Percentiles rank a stretch among this genome's conserved stretches.
These are phyloP conservation scores for Calcarius lapponicus DNA, from an alignment of 2,797 vertebrate genomes.

Conservation along the genomic window DNA sequence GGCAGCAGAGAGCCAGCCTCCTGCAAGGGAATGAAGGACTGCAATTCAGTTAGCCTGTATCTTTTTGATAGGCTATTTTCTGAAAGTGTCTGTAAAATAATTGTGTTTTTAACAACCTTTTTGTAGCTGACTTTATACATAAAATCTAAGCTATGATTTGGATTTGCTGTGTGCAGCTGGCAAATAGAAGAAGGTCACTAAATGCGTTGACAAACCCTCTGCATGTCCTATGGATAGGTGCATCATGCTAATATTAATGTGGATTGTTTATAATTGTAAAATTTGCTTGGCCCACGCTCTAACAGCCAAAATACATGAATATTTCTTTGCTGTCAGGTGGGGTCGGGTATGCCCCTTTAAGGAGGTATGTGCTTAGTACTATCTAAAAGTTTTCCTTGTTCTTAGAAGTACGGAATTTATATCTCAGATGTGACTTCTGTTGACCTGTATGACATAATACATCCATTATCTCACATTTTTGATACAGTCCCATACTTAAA, in stretches of 20 bases:
- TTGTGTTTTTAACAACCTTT: not conserved
- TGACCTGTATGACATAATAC: not conserved
- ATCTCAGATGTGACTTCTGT: not conserved
- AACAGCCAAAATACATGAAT: not conserved
- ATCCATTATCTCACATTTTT: not conserved
- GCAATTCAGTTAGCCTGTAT: not conserved
- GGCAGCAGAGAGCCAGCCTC: not conserved
- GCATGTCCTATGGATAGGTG: not conserved
- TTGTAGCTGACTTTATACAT: not conserved
- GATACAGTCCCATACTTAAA: not conserved
- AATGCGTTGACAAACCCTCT: not conserved
- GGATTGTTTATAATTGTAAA: not conserved
- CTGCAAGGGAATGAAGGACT: not conserved
- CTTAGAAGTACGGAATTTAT: not conserved
- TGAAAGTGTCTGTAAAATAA: not conserved
- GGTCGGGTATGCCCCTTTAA: not conserved
- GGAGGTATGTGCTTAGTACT: not conserved
- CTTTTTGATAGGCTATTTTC: not conserved
- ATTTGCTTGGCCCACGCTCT: not conserved
- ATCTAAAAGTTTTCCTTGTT: not conserved
- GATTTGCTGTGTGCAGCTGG: not conserved
- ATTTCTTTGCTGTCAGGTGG: not conserved
- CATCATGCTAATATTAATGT: not conserved
- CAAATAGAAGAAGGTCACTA: not conserved
- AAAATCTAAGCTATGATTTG: not conserved